Conservation (phyloP, 1,140 invertebrate genomes). For the Eciton burchellii region DNA sequence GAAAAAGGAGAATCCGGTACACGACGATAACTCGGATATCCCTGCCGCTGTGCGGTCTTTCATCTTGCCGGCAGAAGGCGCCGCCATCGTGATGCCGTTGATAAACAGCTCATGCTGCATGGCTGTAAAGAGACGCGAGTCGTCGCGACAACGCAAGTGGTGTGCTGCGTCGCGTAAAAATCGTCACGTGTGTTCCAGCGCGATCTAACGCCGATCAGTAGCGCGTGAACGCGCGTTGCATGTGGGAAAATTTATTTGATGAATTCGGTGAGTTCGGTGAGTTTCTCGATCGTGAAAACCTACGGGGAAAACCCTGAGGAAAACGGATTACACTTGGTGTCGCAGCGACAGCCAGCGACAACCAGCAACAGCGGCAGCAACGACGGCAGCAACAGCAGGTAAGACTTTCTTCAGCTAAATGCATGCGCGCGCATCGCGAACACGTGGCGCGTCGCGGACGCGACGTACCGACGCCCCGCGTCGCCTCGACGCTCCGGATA, state of each 20-base stretch:
- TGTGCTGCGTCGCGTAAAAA: neutral
- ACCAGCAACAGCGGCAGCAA: neutral
- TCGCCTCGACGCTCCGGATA: neutral
- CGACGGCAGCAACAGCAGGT: constrained; percentile 65
- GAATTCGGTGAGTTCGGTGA: neutral
- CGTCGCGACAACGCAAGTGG: constrained; percentile 36
- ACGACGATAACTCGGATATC: constrained; percentile 11
- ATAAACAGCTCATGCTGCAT: constrained; percentile 65
- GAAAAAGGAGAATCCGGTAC: neutral
- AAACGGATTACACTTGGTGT: neutral
- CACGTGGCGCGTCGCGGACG: constrained; percentile 42
- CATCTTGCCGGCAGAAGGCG: constrained; percentile 49
- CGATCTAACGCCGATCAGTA: neutral
- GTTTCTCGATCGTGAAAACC: neutral
- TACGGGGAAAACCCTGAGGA: neutral
- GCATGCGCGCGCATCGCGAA: constrained; percentile 33
- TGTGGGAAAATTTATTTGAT: neutral
- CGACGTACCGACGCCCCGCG: neutral
- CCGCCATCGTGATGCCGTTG: constrained; percentile 22
- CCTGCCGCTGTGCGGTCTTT: constrained; percentile 18
- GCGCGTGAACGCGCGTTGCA: neutral
- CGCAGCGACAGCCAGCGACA: neutral
- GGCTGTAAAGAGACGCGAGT: constrained; percentile 51
- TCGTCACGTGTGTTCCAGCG: constrained; percentile 13
- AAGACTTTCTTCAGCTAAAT: constrained; percentile 42